Evolutionary conservation across 1,140 invertebrate genomes (phyloP).

Genomic region (Drosophila triauraria): DNA sequence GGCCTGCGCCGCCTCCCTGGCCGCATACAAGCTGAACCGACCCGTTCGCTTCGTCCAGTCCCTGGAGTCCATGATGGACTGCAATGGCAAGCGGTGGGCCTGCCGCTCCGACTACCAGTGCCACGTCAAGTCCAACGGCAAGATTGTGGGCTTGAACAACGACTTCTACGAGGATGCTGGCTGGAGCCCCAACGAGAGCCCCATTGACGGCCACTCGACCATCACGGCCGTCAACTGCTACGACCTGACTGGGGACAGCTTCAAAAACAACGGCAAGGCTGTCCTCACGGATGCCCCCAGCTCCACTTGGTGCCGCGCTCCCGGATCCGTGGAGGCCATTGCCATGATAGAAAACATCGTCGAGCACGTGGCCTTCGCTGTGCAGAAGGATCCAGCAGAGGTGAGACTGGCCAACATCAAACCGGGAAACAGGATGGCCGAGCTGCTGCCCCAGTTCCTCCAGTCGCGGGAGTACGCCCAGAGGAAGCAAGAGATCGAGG

Average conservation of each 20-base stretch:
- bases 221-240: conserved; percentile 87
- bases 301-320: conserved; percentile 88
- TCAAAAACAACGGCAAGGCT: conserved; percentile 86
- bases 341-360: conserved; percentile 92
- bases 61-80: conserved; percentile 89
- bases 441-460: conserved; percentile 75
- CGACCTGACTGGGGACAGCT: conserved; percentile 84
- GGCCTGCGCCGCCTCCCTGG: conserved; percentile 88
- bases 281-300: conserved; percentile 88
- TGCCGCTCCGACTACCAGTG: conserved; percentile 86
- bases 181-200: conserved; percentile 87
- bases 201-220: conserved; percentile 79
- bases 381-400: conserved; percentile 89
- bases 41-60: conserved; percentile 89
- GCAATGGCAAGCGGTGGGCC: conserved; percentile 88
- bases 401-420: conserved; percentile 88
- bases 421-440: conserved; percentile 80
- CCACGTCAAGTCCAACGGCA: conserved; percentile 88
- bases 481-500: conserved; percentile 86
- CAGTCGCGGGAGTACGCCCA: conserved; percentile 85
- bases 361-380: conserved; percentile 90
- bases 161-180: conserved; percentile 89
- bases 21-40: conserved; percentile 87
- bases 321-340: conserved; percentile 88
- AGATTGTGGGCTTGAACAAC: conserved; percentile 89